These are phyloP conservation scores for Cheirogaleus medius DNA, from an alignment of 2,113 vertebrate genomes.

Conservation along the genomic window DNA sequence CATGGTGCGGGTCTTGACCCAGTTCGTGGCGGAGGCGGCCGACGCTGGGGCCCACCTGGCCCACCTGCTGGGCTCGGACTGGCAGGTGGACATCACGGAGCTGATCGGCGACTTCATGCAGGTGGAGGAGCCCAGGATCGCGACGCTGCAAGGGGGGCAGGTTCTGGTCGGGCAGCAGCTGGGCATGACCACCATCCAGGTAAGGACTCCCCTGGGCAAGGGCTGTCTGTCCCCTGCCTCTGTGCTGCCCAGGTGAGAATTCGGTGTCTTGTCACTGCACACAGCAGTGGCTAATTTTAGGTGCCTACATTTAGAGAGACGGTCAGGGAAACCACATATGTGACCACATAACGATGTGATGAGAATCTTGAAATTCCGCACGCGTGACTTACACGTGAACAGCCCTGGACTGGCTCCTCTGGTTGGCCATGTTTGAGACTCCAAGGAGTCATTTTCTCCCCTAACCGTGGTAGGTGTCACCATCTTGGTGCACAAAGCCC, in stretches of 20 bases:
- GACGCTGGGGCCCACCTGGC: slow-evolving; percentile 84
- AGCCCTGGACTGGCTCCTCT: neutral
- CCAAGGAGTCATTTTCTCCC: rapidly evolving
- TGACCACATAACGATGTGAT: too few species aligned
- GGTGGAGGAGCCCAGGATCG: slow-evolving; percentile 93
- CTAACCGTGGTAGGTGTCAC: too few species aligned
- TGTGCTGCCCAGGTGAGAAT: too few species aligned
- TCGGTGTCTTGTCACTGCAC: neutral
- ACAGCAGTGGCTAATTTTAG: too few species aligned
- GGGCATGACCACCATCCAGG: slow-evolving; percentile 94
- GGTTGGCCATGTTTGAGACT: neutral
- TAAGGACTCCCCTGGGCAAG: slow-evolving; percentile 44
- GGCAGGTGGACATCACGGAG: slow-evolving; percentile 94
- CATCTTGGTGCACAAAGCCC: neutral
- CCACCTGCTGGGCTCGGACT: slow-evolving; percentile 93
- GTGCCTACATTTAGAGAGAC: neutral
- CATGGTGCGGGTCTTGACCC: slow-evolving; percentile 90
- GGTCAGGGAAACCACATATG: rapidly evolving
- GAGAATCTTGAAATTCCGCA: neutral
- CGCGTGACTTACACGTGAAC: neutral
- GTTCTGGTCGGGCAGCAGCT: slow-evolving; percentile 92
- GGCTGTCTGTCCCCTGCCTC: rapidly evolving
- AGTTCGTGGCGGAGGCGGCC: slow-evolving; percentile 91
- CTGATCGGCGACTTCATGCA: slow-evolving; percentile 93
- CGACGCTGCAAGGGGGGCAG: slow-evolving; percentile 88